phyloP scores from a whole-genome alignment of 1,140 invertebrate species.

The Daktulosphaira vitifoliae region DNA sequence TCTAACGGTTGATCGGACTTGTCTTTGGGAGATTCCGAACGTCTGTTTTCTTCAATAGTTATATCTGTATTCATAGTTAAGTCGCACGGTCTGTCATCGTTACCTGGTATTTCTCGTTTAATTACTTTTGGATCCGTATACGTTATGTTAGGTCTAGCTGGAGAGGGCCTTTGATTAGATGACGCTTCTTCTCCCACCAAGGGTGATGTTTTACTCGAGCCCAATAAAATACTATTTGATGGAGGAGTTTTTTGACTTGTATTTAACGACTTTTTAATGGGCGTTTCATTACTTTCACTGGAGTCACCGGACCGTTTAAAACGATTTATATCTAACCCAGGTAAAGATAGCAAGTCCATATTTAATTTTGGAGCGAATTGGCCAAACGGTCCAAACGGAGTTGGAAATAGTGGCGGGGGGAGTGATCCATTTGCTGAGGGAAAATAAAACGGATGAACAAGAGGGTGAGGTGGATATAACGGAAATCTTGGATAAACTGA shows the following conservation, averaged over 20 bases:
- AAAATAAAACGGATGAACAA: constrained; percentile 52
- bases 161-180: constrained; percentile 54
- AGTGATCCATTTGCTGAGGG: constrained; percentile 46
- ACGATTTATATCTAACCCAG: neutral
- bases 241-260: constrained; percentile 17
- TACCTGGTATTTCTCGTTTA: neutral
- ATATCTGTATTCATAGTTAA: neutral
- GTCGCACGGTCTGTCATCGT: constrained; percentile 29
- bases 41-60: neutral
- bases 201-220: constrained; percentile 51
- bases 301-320: constrained; percentile 38
- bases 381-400: constrained; percentile 46
- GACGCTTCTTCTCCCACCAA: constrained; percentile 56
- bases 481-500: constrained; percentile 54
- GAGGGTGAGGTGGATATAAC: constrained; percentile 44
- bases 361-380: constrained; percentile 33
- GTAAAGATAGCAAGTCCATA: neutral
- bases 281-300: constrained; percentile 29
- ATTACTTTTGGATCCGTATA: constrained; percentile 1
- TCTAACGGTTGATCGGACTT: constrained; percentile 34
- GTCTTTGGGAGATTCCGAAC: neutral
- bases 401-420: constrained; percentile 36
- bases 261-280: constrained; percentile 1
- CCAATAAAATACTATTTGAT: neutral
- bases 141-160: constrained; percentile 48